Evolutionary conservation across 1,140 invertebrate genomes (phyloP).

Genomic region (Hylyphantes graminicola): DNA sequence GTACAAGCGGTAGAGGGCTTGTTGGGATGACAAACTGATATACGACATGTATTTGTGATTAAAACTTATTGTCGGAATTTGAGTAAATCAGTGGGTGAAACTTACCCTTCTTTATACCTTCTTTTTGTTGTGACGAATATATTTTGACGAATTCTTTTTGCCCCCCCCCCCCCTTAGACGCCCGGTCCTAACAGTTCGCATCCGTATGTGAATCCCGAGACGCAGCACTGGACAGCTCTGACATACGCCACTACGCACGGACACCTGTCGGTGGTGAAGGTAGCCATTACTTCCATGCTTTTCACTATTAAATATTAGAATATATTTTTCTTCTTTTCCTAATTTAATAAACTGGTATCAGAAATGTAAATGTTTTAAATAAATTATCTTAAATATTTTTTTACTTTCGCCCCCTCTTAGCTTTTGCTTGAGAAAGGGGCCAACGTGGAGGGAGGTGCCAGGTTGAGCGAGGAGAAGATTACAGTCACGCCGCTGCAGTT

Average conservation of each 20-base stretch:
- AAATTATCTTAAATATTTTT: no score
- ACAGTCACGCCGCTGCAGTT: conserved; percentile 88
- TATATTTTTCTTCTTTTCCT: neutral
- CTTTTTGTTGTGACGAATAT: neutral
- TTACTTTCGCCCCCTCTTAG: conserved; percentile 24
- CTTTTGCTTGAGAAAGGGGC: conserved; percentile 80
- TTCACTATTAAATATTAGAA: neutral
- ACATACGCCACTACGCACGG: conserved; percentile 77
- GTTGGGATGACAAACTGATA: no score
- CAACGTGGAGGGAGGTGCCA: conserved; percentile 85
- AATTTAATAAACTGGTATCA: neutral
- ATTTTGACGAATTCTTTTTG: neutral
- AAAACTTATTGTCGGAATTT: no score
- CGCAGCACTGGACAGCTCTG: conserved; percentile 82
- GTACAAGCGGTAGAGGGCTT: no score
- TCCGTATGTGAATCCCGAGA: conserved; percentile 75
- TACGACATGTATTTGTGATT: no score
- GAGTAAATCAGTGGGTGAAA: neutral
- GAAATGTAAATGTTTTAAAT: neutral
- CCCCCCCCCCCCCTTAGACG: conserved; percentile 34
- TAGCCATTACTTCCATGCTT: conserved; percentile 28
- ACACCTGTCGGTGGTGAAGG: conserved; percentile 71
- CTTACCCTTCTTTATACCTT: neutral
- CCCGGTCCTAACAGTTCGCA: conserved; percentile 60
- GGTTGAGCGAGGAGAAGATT: conserved; percentile 82